Conservation (phyloP, 2,888 invertebrate species). For the Heliconius cydno region DNA sequence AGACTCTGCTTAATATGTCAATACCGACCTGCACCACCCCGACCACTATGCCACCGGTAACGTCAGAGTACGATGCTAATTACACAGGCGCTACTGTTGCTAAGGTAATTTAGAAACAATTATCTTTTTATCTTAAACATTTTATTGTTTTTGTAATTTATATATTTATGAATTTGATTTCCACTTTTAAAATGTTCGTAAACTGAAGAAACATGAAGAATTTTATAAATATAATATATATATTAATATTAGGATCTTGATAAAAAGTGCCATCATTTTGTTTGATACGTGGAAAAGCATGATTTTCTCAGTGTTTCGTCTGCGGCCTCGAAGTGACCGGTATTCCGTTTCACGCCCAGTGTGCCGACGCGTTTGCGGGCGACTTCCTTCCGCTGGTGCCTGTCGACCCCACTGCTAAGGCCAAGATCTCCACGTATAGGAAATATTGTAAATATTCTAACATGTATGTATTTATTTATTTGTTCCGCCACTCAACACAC, state of each 20-base stretch:
- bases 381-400: slow-evolving; percentile 66
- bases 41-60: slow-evolving; percentile 40
- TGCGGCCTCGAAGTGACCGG: slow-evolving; percentile 59
- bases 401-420: slow-evolving; percentile 58
- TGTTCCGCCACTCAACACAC: background rate
- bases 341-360: slow-evolving; percentile 59
- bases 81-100: slow-evolving; percentile 55
- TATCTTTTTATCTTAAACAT: background rate
- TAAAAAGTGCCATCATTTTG: no score
- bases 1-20: slow-evolving; percentile 52
- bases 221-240: no score
- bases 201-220: no score
- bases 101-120: slow-evolving; percentile 53
- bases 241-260: no score
- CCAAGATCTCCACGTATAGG: slow-evolving; percentile 55
- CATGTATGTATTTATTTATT: slow-evolving; percentile 56
- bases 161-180: slow-evolving; percentile 59
- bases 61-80: slow-evolving; percentile 48
- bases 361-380: slow-evolving; percentile 67
- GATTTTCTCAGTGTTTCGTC: slow-evolving; percentile 62
- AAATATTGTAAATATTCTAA: slow-evolving; percentile 67
- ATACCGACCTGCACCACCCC: slow-evolving; percentile 57
- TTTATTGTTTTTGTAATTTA: background rate
- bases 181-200: slow-evolving; percentile 40
- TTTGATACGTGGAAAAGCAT: no score